Conservation (phyloP, 2,113 vertebrate species). For the Hemiscyllium ocellatum region DNA sequence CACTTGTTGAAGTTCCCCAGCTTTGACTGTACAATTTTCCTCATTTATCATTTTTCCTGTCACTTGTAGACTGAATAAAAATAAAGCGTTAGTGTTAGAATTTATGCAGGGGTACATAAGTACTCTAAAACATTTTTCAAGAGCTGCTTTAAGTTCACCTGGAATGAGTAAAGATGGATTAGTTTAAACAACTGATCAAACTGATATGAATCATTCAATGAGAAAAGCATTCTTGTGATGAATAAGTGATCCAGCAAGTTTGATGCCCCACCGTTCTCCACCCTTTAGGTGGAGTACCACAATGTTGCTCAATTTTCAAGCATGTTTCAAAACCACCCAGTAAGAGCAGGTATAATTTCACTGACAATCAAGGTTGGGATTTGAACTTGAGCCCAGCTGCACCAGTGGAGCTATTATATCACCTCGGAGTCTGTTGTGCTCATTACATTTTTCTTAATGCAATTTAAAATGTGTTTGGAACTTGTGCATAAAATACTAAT, state of each 20-base stretch:
- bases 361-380: neutral
- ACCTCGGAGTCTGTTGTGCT: neutral
- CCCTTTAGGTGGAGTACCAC: neutral
- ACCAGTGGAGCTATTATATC: neutral
- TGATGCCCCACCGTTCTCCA: neutral
- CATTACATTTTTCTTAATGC: neutral
- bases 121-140: neutral
- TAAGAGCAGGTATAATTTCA: neutral
- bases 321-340: neutral
- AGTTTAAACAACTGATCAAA: neutral
- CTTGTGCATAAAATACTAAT: neutral
- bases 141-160: neutral
- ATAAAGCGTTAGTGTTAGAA: neutral
- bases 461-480: neutral
- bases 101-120: neutral
- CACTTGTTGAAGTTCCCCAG: no score
- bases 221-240: neutral
- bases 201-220: neutral
- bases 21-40: no score
- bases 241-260: neutral
- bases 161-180: neutral
- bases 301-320: conserved; percentile 5
- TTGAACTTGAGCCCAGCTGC: neutral
- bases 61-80: neutral
- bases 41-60: neutral